phyloP scores from a whole-genome alignment of 2,113 vertebrate genomes.

The Sitta europaea region DNA sequence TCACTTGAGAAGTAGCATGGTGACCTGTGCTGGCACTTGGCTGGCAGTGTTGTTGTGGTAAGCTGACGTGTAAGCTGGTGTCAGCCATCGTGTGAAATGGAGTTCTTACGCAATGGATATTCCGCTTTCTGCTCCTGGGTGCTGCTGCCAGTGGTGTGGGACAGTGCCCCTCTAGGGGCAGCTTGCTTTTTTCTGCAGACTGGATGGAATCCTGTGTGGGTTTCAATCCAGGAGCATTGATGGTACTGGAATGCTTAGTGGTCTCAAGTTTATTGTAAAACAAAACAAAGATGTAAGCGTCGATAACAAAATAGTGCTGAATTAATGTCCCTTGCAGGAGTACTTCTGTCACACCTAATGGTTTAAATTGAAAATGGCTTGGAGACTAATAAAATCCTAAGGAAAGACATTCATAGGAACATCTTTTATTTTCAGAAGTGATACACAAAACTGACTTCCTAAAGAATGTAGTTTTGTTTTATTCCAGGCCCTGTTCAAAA shows the following conservation, averaged over 20 bases:
- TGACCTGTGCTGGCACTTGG: not conserved
- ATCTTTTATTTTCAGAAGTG: not conserved
- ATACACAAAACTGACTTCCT: not conserved
- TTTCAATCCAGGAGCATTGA: not conserved
- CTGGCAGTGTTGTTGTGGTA: not conserved
- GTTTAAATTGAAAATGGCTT: not conserved
- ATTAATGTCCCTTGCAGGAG: not conserved
- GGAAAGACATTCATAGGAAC: not conserved
- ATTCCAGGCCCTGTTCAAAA: conserved; percentile 87
- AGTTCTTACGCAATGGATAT: not conserved
- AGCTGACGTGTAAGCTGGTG: not conserved
- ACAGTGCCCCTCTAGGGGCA: not conserved
- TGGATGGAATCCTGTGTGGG: not conserved
- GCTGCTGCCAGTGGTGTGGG: not conserved
- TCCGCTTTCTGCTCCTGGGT: not conserved
- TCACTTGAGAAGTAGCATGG: not conserved
- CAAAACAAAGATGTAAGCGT: not conserved
- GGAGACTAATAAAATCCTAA: not conserved
- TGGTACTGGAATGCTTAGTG: not conserved
- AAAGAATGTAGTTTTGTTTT: not conserved
- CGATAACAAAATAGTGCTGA: not conserved
- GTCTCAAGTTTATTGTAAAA: not conserved
- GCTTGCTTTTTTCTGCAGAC: not conserved
- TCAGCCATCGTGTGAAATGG: not conserved
- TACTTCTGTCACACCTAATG: not conserved